Base-by-base conservation (phyloP, 2,888 invertebrate species). In the Folsomia candida region DNA sequence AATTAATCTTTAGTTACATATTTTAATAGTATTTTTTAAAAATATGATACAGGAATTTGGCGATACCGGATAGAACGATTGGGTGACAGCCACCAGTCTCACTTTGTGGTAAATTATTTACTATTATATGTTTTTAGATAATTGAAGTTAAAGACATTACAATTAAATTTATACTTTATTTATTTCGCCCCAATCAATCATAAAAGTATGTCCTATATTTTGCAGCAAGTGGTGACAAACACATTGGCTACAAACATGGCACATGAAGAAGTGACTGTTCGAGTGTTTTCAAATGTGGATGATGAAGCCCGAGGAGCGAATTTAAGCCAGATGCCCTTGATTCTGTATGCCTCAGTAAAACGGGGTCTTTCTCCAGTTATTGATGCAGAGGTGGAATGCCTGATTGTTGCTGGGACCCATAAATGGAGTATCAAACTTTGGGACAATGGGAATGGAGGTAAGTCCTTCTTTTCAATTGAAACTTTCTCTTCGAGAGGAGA, bases 391-490 rank as follows among this genome's bases (percentile, higher is more conserved):
- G 87, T 88, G 18, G 86, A 86, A 80, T 87, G 82, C 0, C 83
- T 87, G 18, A 85, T 84, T 47, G 74, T 74, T 24, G 74, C 80
- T 25, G 79, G 77, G 51, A 79, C 79, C 24, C 81, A 81, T 75
- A 80, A 77, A 67, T 82, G 82, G 74, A 84, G 81, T 66, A 83
- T 87, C 63, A 85, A 86, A 72, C 82, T 88, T 1, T 81, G 86
- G 63, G 89, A 88, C 81, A 86, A 86, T 59, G 89, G 88, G 11
- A 85, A 86, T 77, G 88, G 88, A 73, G 83, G 83, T 83, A 65
- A 79, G 80, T 60, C 25, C 3, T 6, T 4, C 25, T n/a, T 6
- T 24, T 20, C 54, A 14, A 4, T 54, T 54, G 11, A 54, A 54
- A 54, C 6, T n/a, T 54, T 54, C 6, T 20, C 14, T 14, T 20